Base-by-base conservation (phyloP, 2,888 invertebrate species). In the Dermolepida albohirtum region DNA sequence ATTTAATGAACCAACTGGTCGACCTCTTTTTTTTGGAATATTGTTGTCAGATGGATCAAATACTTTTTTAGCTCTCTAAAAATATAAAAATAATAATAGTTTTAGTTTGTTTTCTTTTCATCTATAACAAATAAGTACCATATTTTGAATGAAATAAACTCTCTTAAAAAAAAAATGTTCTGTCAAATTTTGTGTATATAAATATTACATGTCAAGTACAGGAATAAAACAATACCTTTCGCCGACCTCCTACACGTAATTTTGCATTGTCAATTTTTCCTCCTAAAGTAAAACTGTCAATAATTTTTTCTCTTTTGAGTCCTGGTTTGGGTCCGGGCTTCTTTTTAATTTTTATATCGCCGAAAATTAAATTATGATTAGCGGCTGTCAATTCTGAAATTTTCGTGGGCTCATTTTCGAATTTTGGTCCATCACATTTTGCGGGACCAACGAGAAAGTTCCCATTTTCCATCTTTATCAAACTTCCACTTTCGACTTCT, bases 11-110 rank as follows among this genome's bases (percentile, higher is more conserved):
- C 89, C 89, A 2, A 88, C 84, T 10, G 90, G 89, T 54, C 91
- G 85, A 0, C 91, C 91, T 68, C 91, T 84, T 82, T 90, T 91
- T 78, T 89, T 88, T 8, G 93, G 92, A 41, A 92, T 84, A 81
- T 93, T 92, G 73, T 91, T 91, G 76, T 94, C 93, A 0, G 94
- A 94, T 1, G 94, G 94, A 82, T 94, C 94, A 79, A 94, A 94
- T 0, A 94, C 93, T 79, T 92, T 92, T 78, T 92, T 93, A 0
- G 93, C 93, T 86, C 92, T 89, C 89, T 88, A 77, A 66, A 70
- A 72, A 40, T 29, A 22, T 54, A 7, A 11, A 55, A 50, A 44
- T 22, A 43, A 50, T 29, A 14, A 50, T 62, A 62, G 50, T 40
- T 11, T 22, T 5, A 34, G 1, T 34, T 10, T 34, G 34, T 34